Conservation (phyloP, 2,888 invertebrate genomes). For the Allacma fusca region DNA sequence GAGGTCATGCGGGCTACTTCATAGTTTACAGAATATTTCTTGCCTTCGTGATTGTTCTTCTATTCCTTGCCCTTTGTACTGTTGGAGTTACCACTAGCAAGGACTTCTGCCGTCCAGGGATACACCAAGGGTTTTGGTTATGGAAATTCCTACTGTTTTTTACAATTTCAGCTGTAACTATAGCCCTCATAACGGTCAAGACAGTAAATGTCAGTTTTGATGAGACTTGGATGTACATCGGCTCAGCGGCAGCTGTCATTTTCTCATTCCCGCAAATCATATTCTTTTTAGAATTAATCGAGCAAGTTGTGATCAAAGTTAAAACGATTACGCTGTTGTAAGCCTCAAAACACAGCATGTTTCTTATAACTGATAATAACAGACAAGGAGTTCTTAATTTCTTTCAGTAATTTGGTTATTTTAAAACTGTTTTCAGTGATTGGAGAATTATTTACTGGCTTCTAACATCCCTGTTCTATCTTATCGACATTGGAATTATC, state of each 20-base stretch:
- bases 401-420: too few relatives aligned
- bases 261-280: conserved; percentile 48
- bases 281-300: conserved; percentile 47
- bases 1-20: conserved; percentile 50
- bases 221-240: conserved; percentile 41
- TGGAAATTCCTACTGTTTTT: conserved; percentile 48
- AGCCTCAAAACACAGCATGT: too few relatives aligned
- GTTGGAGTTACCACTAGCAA: conserved; percentile 44
- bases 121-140: conserved; percentile 54
- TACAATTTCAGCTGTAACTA: conserved; percentile 29
- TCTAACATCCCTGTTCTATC: not conserved
- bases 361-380: too few relatives aligned
- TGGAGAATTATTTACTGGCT: not conserved
- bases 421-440: not conserved
- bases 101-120: conserved; percentile 35
- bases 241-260: conserved; percentile 34
- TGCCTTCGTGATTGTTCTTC: conserved; percentile 39
- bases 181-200: conserved; percentile 34
- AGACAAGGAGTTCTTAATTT: too few relatives aligned
- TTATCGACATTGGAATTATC: not conserved
- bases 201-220: conserved; percentile 43
- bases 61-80: conserved; percentile 42
- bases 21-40: conserved; percentile 52
- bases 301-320: conserved; percentile 38
- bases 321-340: not conserved